Evolutionary conservation across 2,888 invertebrate genomes (phyloP).

Genomic region (Archips crataeganus): DNA sequence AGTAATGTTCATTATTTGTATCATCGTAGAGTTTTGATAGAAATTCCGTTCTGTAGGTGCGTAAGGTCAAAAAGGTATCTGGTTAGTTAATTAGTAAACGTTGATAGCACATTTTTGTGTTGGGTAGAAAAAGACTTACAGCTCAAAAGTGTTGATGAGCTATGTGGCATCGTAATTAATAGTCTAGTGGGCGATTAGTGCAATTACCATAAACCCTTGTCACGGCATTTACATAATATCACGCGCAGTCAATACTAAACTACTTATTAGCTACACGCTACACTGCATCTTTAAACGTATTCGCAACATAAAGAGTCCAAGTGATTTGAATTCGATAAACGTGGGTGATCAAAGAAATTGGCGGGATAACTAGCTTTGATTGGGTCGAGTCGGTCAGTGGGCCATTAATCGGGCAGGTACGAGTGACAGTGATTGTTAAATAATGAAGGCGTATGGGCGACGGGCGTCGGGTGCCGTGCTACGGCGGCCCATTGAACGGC

Average conservation of each 20-base stretch:
- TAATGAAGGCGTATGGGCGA: conserved; percentile 45
- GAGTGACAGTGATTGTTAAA: conserved; percentile 53
- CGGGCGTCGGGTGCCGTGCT: conserved; percentile 50
- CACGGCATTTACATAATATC: conserved; percentile 32
- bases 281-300: conserved; percentile 28
- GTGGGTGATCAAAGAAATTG: conserved; percentile 24
- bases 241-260: conserved; percentile 33
- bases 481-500: conserved; percentile 64
- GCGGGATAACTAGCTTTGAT: conserved; percentile 23
- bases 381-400: conserved; percentile 41
- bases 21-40: neutral
- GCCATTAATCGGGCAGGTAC: conserved; percentile 53
- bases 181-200: conserved; percentile 31
- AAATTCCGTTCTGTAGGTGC: no score
- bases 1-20: no score
- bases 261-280: neutral
- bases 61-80: no score
- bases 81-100: neutral
- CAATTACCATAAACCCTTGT: conserved; percentile 30
- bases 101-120: neutral
- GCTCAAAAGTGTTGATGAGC: conserved; percentile 5
- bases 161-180: conserved; percentile 30
- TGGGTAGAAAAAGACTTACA: neutral
- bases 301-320: neutral
- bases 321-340: conserved; percentile 23